Percentiles rank a stretch among this genome's conserved stretches.
Evolutionary conservation across 2,888 invertebrate species (phyloP).

Genomic region (Drosophila mayaguana): DNA sequence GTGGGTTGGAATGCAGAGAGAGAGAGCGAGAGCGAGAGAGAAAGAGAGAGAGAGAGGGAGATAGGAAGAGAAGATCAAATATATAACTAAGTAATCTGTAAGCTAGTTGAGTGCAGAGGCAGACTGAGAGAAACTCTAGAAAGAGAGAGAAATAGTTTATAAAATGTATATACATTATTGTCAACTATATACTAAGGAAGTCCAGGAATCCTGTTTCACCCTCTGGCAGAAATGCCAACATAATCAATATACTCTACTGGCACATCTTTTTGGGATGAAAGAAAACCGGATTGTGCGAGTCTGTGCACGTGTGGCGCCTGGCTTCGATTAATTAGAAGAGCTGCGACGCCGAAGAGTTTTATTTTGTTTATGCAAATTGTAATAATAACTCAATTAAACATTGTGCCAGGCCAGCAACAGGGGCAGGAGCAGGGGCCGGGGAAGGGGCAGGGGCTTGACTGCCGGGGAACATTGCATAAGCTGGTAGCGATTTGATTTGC

Average conservation of each 20-base stretch:
- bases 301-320: slow-evolving; percentile 64
- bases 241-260: neutral
- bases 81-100: no score
- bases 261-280: neutral
- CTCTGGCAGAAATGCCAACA: no score
- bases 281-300: slow-evolving; percentile 14
- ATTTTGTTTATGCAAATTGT: slow-evolving; percentile 75
- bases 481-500: slow-evolving; percentile 60
- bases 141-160: no score
- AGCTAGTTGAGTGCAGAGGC: no score
- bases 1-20: no score
- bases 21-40: no score
- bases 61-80: no score
- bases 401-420: slow-evolving; percentile 29
- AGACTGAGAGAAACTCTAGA: no score
- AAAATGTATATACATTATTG: no score
- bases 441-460: neutral
- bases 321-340: slow-evolving; percentile 65
- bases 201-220: no score
- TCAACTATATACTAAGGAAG: no score
- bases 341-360: slow-evolving; percentile 22
- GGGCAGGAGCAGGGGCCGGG: neutral
- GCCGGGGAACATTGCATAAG: slow-evolving; percentile 50
- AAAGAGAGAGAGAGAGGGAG: no score
- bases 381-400: slow-evolving; percentile 76